Base-by-base conservation (phyloP, 2,113 vertebrate species). In the Coptodon rendalli region DNA sequence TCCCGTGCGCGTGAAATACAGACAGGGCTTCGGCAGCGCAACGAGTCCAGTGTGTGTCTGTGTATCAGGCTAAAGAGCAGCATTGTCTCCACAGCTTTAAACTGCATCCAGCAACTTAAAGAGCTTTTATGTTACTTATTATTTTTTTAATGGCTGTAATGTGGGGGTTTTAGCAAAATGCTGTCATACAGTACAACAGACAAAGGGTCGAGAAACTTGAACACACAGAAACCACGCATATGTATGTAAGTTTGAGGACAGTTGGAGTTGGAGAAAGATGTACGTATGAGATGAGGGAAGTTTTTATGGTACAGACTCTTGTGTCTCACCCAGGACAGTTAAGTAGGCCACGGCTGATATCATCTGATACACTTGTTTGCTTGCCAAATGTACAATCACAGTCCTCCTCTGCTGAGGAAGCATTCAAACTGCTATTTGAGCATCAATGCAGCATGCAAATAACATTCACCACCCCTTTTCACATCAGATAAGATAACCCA, bases 311-410 rank as follows among this genome's bases (percentile, higher is more conserved):
- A 82, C 84, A 52, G 56, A 84, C 38, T 89, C 50, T 27, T 59
- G 66, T 43, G 9, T 86, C 85, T 92, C 89, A 87, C 52, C 89
- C 93, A 76, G 91, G 29, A 87, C 66, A 83, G 82, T 87, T 94
- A 96, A 95, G 81, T 96, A 94, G 95, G 95, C 91, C 95, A 93
- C 12, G 53, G 87, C 93, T 93, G 95, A 96, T 96, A 95, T 89
- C 91, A 96, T 96, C 95, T 93, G 94, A 93, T 94, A 93, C 93
- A 94, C 93, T 94, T 96, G 95, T 96, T 96, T 96, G 93, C 94
- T 95, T 73, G 71, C 86, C 90, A 91, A 85, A 80, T 89, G 82
- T 92, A 94, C 93, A 93, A 95, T 95, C 94, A 88, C 79, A 91
- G 85, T 82, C 88, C 34, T 79, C 88, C 86, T 85, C 87, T 89